Base-by-base conservation (phyloP, 2,113 vertebrate species). In the Amia ocellicauda region DNA sequence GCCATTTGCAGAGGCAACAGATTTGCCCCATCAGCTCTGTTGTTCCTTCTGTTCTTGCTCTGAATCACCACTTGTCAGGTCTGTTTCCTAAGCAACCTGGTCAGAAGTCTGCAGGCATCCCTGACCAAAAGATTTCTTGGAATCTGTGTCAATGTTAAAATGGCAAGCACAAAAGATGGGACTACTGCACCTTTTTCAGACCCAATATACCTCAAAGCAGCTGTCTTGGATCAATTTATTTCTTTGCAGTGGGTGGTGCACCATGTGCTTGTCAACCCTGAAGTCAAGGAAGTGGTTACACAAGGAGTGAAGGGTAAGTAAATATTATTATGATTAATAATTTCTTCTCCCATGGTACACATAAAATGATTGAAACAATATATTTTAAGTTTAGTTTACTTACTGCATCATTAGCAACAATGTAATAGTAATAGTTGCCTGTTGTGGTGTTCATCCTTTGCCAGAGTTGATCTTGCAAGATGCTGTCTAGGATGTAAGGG, bases 91-190 rank as follows among this genome's bases (percentile, higher is more conserved):
- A 66, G 31, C n/a, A 26, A 41, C 58, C 41, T 67, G 14, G 64
- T 68, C 69, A 60, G 40, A 20, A 60, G 62, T 53, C 62, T 66
- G 49, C 52, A 71, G 64, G 19, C 69, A 26, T 68, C 70, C 54
- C 10, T 69, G 29, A 60, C 63, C n/a, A 71, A 64, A 66, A 63
- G 51, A 62, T 73, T 73, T 70, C 58, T 62, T 66, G 63, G 54
- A 50, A 70, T 66, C 54, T 66, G 70, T 53, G 66, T 67, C 28
- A 73, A 62, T 58, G 53, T 73, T 36, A 62, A 66, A 57, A 69
- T 73, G 62, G 56, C 51, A 27, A 50, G n/a, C 27, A n/a, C 50
- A 31, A 55, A 69, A 69, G 57, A 47, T 52, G 57, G 70, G 49
- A n/a, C n/a, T n/a, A n/a, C n/a, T n/a, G n/a, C n/a, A n/a, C 64